Evolutionary conservation across 2,888 invertebrate genomes (phyloP).

Genomic region (Noctuana brunneofusca): DNA sequence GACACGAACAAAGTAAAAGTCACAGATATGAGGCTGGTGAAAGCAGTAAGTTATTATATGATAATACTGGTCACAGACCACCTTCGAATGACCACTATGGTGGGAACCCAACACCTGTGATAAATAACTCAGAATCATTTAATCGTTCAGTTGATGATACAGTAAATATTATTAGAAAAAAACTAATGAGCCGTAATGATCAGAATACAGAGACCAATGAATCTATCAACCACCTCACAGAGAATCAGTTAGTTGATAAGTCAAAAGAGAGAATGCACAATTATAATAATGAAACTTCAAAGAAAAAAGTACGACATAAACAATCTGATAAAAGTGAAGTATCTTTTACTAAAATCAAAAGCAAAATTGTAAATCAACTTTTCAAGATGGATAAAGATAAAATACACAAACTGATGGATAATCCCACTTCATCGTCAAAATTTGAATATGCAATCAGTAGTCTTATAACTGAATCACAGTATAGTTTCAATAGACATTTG

Average conservation of each 20-base stretch:
- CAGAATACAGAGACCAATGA: conserved; percentile 47
- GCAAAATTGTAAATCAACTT: conserved; percentile 75
- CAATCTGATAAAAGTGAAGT: conserved; percentile 64
- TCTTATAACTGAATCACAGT: conserved; percentile 77
- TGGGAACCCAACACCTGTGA: conserved; percentile 54
- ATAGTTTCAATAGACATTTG: conserved; percentile 71
- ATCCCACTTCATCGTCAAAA: conserved; percentile 76
- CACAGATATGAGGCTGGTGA: conserved; percentile 50
- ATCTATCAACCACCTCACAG: conserved; percentile 42
- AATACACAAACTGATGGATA: conserved; percentile 76
- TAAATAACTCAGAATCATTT: conserved; percentile 67
- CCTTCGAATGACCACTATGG: conserved; percentile 76
- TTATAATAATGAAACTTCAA: conserved; percentile 53
- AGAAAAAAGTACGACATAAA: conserved; percentile 54
- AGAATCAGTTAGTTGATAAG: conserved; percentile 42
- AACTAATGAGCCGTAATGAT: conserved; percentile 65
- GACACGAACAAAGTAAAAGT: conserved; percentile 44
- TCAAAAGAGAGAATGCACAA: conserved; percentile 41
- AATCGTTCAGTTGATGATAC: conserved; percentile 74
- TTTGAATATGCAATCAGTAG: conserved; percentile 79
- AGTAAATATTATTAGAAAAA: conserved; percentile 69
- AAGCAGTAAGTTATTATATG: conserved; percentile 46
- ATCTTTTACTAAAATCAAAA: conserved; percentile 60
- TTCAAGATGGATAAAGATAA: conserved; percentile 79
- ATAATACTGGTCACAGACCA: conserved; percentile 70